These are phyloP conservation scores for Helogale parvula DNA, from an alignment of 2,113 vertebrate species.

Conservation along the genomic window DNA sequence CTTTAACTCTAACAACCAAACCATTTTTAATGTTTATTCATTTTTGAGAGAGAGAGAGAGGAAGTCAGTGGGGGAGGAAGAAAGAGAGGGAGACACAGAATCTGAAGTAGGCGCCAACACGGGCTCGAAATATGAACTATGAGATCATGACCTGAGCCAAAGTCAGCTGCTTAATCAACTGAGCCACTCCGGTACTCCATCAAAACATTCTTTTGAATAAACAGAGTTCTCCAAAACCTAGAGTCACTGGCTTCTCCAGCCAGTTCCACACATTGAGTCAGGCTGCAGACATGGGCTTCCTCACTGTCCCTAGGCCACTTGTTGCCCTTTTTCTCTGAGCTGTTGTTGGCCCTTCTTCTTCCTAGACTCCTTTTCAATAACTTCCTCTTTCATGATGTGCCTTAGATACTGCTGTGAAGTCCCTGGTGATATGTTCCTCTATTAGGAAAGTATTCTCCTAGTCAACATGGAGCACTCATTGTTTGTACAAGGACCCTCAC, in stretches of 20 bases:
- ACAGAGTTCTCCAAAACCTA: background rate
- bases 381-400: background rate
- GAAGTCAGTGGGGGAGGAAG: too few relatives aligned
- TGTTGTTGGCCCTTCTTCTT: background rate
- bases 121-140: too few relatives aligned
- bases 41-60: too few relatives aligned
- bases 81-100: too few relatives aligned
- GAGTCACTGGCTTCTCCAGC: background rate
- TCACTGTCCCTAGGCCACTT: rapidly evolving
- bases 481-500: background rate
- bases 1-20: background rate
- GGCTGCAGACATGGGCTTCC: background rate
- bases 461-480: background rate
- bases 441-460: background rate
- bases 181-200: background rate
- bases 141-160: too few relatives aligned
- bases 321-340: background rate
- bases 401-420: background rate
- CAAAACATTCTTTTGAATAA: background rate
- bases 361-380: background rate
- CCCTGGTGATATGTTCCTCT: background rate
- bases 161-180: too few relatives aligned
- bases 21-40: background rate
- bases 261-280: rapidly evolving
- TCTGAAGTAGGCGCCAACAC: too few relatives aligned